Conservation (phyloP, 2,797 vertebrate genomes). For the Pseudotriccus pelzelni region DNA sequence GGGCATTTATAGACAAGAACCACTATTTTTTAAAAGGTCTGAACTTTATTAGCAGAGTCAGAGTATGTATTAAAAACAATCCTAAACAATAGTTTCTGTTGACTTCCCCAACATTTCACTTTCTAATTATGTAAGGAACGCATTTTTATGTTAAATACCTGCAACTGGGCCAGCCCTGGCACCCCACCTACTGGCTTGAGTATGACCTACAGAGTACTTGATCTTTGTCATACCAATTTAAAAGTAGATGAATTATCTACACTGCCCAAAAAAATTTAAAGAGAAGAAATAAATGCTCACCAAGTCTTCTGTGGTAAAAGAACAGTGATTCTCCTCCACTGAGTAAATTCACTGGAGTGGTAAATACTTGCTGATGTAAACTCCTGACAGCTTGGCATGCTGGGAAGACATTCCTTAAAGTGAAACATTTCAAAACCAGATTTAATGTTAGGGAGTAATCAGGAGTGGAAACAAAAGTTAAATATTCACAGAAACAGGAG, state of each 20-base stretch:
- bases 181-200: background rate
- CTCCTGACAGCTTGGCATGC: constrained; percentile 97
- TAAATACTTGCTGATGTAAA: constrained; percentile 96
- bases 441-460: background rate
- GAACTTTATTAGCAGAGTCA: background rate
- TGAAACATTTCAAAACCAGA: constrained; percentile 28
- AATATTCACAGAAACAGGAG: background rate
- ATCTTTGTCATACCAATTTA: background rate
- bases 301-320: constrained; percentile 95
- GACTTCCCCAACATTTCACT: constrained; percentile 14
- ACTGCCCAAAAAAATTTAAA: rapidly evolving
- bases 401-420: constrained; percentile 92
- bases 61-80: background rate
- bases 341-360: constrained; percentile 93
- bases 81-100: constrained; percentile 35
- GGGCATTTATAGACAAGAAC: background rate
- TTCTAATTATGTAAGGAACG: background rate
- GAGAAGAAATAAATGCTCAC: constrained; percentile 72
- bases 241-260: background rate
- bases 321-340: constrained; percentile 93
- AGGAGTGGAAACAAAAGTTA: background rate
- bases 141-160: background rate
- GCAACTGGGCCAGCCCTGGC: background rate
- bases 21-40: constrained; percentile 17
- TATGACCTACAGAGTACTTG: background rate